A percentile compares a stretch with the other conserved stretches of the same genome.
Conservation (phyloP, 2,888 invertebrate species). For the Phortica magna region DNA sequence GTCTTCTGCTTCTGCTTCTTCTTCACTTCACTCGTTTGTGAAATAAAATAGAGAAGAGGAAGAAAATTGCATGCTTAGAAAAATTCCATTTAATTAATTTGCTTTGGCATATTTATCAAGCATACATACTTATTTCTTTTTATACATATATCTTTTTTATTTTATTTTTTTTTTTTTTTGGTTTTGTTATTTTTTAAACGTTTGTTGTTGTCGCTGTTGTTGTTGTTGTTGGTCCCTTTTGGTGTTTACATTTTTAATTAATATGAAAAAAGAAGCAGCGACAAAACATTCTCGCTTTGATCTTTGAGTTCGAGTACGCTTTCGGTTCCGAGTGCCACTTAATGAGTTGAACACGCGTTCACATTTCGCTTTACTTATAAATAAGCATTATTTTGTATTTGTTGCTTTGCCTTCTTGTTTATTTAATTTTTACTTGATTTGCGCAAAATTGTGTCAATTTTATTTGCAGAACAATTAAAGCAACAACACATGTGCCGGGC, state of each 20-base stretch:
- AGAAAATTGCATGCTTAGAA: not conserved
- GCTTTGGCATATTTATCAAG: slow-evolving; percentile 18
- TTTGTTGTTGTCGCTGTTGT: not conserved
- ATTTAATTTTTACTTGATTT: not conserved
- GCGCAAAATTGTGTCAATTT: not conserved
- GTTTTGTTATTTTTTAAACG: not conserved
- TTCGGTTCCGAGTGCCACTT: not conserved
- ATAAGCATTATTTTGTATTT: not conserved
- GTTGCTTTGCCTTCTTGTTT: not conserved
- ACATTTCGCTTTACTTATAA: not conserved
- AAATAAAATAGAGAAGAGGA: too few relatives aligned
- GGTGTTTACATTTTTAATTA: slow-evolving; percentile 12
- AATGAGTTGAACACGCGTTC: slow-evolving; percentile 15
- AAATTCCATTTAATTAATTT: slow-evolving; percentile 27
- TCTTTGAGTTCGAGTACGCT: not conserved
- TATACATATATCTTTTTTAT: not conserved
- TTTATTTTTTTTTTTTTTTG: not conserved
- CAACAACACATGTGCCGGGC: too few relatives aligned
- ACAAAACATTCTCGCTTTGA: slow-evolving; percentile 1
- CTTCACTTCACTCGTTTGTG: too few relatives aligned
- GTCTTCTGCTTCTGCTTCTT: not conserved
- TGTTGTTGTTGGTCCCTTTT: not conserved
- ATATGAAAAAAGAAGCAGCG: not conserved
- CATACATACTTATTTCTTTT: not conserved
- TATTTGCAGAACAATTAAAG: slow-evolving; percentile 7